phyloP scores from a whole-genome alignment of 2,113 vertebrate species.

The Neoarius graeffei region DNA sequence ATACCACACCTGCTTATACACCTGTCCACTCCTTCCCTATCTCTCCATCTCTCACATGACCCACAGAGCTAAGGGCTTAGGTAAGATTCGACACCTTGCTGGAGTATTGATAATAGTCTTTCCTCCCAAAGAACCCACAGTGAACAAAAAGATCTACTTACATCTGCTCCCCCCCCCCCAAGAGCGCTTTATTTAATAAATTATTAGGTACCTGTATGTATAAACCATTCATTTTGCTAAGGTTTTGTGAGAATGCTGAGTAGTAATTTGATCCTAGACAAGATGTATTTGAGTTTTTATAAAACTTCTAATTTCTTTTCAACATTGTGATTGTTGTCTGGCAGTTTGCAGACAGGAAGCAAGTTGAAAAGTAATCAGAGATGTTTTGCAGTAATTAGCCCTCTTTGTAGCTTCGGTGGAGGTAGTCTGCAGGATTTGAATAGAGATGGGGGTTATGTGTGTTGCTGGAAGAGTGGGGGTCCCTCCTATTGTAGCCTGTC shows the following conservation, averaged over 20 bases:
- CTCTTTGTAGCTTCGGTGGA: constrained; percentile 69
- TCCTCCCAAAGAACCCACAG: constrained; percentile 48
- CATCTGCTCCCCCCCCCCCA: constrained; percentile 38
- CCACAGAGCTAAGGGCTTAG: constrained; percentile 29
- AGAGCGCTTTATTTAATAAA: constrained; percentile 39
- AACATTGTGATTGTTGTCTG: constrained; percentile 60
- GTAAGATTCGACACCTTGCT: constrained; percentile 47
- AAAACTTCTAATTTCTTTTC: constrained; percentile 44
- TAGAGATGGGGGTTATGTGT: constrained; percentile 63
- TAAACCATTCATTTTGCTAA: background rate
- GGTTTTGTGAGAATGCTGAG: background rate
- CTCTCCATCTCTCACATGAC: background rate
- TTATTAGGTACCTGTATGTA: background rate
- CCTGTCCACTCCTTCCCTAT: constrained; percentile 31
- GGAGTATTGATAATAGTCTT: background rate
- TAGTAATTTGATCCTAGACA: background rate
- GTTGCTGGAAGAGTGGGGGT: constrained; percentile 67
- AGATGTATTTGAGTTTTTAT: background rate
- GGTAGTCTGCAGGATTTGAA: constrained; percentile 68
- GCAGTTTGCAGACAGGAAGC: constrained; percentile 58
- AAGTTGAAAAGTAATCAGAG: constrained; percentile 74
- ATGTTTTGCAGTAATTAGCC: constrained; percentile 79
- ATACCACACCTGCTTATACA: constrained; percentile 42
- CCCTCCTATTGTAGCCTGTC: constrained; percentile 71
- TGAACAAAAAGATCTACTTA: constrained; percentile 52